phyloP scores from a whole-genome alignment of 1,140 invertebrate species.

The Solen grandis region DNA sequence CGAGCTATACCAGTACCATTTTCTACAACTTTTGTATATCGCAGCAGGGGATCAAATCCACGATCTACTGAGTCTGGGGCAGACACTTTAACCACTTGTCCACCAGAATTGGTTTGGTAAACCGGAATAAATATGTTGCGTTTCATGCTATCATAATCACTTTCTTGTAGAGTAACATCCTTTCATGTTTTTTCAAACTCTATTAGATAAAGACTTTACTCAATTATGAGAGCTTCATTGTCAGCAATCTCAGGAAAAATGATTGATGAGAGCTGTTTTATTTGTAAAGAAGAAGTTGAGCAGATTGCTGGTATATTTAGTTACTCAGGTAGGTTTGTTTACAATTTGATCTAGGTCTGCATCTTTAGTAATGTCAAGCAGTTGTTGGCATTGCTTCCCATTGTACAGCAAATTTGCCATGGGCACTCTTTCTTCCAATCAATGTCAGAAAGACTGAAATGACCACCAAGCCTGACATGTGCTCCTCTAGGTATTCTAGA shows the following conservation, averaged over 20 bases:
- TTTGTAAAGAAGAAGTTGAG: neutral
- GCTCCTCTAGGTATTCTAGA: too few relatives aligned
- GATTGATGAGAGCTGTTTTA: slow-evolving; percentile 6
- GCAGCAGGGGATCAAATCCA: too few relatives aligned
- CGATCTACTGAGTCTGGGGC: too few relatives aligned
- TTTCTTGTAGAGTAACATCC: too few relatives aligned
- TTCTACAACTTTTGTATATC: too few relatives aligned
- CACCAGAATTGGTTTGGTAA: too few relatives aligned
- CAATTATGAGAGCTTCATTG: neutral
- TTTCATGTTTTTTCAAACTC: neutral
- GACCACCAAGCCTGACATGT: too few relatives aligned
- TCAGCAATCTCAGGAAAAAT: neutral
- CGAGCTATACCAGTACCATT: too few relatives aligned
- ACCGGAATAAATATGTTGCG: too few relatives aligned
- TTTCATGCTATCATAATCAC: too few relatives aligned
- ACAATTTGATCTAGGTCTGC: neutral
- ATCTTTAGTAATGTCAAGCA: neutral
- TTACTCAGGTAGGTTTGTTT: neutral
- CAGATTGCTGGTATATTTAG: neutral
- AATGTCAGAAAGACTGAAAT: too few relatives aligned
- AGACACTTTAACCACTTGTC: too few relatives aligned
- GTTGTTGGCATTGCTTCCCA: neutral
- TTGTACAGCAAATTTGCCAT: neutral
- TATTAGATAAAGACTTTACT: neutral
- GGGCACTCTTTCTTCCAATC: slow-evolving; percentile 2